phyloP scores from a whole-genome alignment of 30 jellyfish, hydroid and myxozoan species.

The Haliclystus octoradiatus region DNA sequence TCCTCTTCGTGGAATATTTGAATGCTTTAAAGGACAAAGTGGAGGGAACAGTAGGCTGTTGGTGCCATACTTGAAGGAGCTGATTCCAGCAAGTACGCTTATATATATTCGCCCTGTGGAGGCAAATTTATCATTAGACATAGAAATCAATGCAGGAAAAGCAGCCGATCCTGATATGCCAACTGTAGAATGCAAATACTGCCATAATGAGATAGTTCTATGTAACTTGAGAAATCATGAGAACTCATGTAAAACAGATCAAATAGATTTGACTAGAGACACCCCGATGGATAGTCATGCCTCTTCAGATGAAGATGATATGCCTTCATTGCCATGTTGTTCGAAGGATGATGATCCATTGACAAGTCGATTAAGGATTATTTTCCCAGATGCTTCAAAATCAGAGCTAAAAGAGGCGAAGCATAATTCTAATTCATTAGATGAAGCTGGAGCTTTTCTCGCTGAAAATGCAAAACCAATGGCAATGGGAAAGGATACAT shows the following conservation, averaged over 20 bases:
- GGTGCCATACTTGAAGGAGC: conserved; percentile 10
- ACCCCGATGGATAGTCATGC: background rate
- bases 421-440: too few species aligned
- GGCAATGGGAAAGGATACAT: too few species aligned
- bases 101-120: conserved; percentile 16
- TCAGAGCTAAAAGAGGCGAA: too few species aligned
- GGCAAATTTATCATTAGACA: conserved; percentile 9
- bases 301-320: conserved; percentile 8
- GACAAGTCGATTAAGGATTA: conserved; percentile 11
- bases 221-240: conserved; percentile 9
- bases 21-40: conserved; percentile 5
- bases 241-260: conserved; percentile 4
- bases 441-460: too few species aligned
- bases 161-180: conserved; percentile 16
- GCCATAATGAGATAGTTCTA: conserved; percentile 12
- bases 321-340: conserved; percentile 1
- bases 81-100: conserved; percentile 11
- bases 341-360: conserved; percentile 12
- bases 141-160: conserved; percentile 4
- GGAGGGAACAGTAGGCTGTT: conserved; percentile 11
- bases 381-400: too few species aligned
- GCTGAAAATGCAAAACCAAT: too few species aligned
- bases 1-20: conserved; percentile 11
- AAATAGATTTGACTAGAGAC: background rate
- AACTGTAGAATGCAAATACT: conserved; percentile 8